phyloP scores from a whole-genome alignment of 2,888 invertebrate species.

The Oscheius onirici region DNA sequence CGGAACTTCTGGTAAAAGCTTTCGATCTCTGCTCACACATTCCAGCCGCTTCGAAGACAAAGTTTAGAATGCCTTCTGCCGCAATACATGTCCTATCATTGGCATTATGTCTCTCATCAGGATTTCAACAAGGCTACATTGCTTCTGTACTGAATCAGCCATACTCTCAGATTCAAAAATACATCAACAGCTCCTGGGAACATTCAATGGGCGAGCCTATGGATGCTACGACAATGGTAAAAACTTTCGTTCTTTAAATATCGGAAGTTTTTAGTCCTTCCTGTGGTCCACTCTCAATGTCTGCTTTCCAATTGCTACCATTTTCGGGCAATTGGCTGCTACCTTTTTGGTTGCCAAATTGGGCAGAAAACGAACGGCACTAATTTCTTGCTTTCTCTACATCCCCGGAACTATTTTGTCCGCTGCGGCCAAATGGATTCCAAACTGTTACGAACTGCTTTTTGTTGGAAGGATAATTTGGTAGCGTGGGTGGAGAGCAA shows the following conservation, averaged over 20 bases:
- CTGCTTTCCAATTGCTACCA: constrained; percentile 60
- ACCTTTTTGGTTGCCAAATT: constrained; percentile 52
- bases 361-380: constrained; percentile 50
- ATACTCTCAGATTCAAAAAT: constrained; percentile 56
- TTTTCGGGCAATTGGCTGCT: constrained; percentile 60
- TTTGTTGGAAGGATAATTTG: constrained; percentile 61
- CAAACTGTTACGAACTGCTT: constrained; percentile 53
- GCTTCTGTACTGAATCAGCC: constrained; percentile 62
- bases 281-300: constrained; percentile 60
- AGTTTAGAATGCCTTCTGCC: constrained; percentile 44
- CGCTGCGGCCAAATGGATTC: constrained; percentile 49
- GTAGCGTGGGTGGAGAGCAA: constrained; percentile 25
- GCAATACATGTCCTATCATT: constrained; percentile 54
- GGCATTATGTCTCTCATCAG: constrained; percentile 57
- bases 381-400: constrained; percentile 48
- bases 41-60: not conserved
- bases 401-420: constrained; percentile 44
- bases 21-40: not conserved
- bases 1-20: too few species aligned
- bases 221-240: constrained; percentile 47
- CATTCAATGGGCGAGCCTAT: constrained; percentile 46
- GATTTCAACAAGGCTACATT: constrained; percentile 57
- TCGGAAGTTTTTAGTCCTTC: constrained; percentile 42
- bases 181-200: constrained; percentile 54
- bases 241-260: constrained; percentile 11